A percentile compares a stretch with the other conserved stretches of the same genome.
These are phyloP conservation scores for Chionomys nivalis DNA, from an alignment of 2,113 vertebrate genomes.

Conservation along the genomic window DNA sequence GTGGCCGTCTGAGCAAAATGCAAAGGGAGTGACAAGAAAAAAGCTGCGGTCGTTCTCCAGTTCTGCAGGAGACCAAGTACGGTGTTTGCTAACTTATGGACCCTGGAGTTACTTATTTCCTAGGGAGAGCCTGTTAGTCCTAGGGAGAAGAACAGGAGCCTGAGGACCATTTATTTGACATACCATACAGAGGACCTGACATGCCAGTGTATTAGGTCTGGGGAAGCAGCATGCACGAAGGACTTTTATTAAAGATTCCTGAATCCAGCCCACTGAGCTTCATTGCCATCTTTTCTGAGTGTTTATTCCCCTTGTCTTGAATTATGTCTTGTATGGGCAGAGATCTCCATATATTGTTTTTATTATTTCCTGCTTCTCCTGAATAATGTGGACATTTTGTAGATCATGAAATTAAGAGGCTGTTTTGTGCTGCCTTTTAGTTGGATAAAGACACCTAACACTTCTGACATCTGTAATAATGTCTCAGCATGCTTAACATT, in stretches of 20 bases:
- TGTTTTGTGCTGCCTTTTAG: not conserved
- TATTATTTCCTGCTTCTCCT: not conserved
- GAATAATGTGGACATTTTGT: not conserved
- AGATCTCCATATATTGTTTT: not conserved
- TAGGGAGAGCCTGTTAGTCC: not conserved
- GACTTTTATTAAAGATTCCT: not conserved
- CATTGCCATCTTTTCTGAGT: not conserved
- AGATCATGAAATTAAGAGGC: not conserved
- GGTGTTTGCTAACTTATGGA: not conserved
- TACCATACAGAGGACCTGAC: accelerated
- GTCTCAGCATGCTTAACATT: not conserved
- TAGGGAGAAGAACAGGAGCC: not conserved
- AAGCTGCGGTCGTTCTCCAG: not conserved
- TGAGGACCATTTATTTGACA: not conserved
- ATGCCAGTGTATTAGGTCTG: not conserved
- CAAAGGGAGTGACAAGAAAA: not conserved
- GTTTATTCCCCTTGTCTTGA: not conserved
- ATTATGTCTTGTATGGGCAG: not conserved
- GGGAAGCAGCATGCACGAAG: not conserved
- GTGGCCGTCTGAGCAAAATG: not conserved
- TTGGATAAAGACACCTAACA: not conserved
- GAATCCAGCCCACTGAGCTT: not conserved
- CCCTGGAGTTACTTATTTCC: not conserved
- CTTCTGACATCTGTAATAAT: not conserved
- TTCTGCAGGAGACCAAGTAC: not conserved